Evolutionary conservation across 2,113 vertebrate species (phyloP).

Genomic region (Rhegmatorhina hoffmannsi): DNA sequence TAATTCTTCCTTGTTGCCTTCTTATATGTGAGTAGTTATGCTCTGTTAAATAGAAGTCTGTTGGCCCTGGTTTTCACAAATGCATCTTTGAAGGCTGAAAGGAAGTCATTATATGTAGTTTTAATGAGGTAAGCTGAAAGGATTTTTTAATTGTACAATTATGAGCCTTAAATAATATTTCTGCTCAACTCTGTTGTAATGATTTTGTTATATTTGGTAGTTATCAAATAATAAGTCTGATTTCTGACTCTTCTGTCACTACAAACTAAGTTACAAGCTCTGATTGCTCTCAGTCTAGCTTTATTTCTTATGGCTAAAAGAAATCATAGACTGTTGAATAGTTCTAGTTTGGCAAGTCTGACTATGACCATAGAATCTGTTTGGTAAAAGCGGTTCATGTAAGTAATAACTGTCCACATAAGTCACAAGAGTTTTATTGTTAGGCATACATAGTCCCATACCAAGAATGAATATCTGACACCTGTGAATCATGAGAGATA

Average conservation of each 20-base stretch:
- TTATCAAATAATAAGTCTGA: neutral
- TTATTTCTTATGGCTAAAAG: neutral
- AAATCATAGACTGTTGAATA: neutral
- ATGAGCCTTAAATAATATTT: neutral
- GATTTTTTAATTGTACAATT: neutral
- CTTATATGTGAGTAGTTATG: neutral
- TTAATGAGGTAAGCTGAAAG: neutral
- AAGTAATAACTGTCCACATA: neutral
- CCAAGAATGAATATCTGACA: neutral
- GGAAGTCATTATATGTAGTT: neutral
- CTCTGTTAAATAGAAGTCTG: neutral
- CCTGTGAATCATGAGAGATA: neutral
- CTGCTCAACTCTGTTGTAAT: neutral
- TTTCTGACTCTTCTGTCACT: neutral
- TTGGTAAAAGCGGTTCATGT: neutral
- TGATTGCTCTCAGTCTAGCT: neutral
- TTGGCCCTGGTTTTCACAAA: neutral
- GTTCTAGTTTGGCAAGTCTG: neutral
- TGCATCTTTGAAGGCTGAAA: neutral
- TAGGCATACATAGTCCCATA: neutral
- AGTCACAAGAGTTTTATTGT: neutral
- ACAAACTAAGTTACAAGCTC: neutral
- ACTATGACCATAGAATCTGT: neutral
- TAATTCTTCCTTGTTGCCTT: neutral
- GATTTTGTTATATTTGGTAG: neutral